Conservation (phyloP, 92 coral and sea anemone species). For the Bergia sp. region DNA sequence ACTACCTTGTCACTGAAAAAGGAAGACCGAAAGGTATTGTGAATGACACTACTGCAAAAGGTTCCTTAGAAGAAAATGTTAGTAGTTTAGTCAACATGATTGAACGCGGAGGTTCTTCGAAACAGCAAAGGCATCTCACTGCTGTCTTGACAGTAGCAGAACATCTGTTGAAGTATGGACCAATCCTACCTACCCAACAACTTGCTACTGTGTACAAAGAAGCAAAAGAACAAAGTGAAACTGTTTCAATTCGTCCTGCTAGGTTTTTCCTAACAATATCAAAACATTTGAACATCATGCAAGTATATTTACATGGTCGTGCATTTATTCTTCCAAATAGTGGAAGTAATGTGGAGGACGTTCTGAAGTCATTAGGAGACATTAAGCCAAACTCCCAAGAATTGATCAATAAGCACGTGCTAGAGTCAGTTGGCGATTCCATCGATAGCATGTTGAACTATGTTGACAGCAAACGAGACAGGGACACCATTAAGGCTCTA, state of each 20-base stretch:
- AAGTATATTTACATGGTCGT: constrained; percentile 49
- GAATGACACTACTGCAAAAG: not conserved
- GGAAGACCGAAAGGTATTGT: not conserved
- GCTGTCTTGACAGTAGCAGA: constrained; percentile 54
- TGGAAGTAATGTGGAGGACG: constrained; percentile 13
- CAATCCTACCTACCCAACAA: constrained; percentile 50
- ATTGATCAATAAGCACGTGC: constrained; percentile 31
- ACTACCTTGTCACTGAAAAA: not conserved
- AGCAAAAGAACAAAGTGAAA: constrained; percentile 29
- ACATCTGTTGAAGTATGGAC: constrained; percentile 52
- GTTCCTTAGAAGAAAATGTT: not conserved
- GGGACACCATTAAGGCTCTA: constrained; percentile 36
- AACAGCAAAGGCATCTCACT: constrained; percentile 56
- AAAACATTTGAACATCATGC: constrained; percentile 53
- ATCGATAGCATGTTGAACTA: not conserved
- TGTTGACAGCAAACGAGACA: constrained; percentile 46
- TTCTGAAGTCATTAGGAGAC: constrained; percentile 29
- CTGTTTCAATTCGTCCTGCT: constrained; percentile 7
- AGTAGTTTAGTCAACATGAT: not conserved
- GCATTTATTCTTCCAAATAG: constrained; percentile 54
- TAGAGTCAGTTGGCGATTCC: not conserved
- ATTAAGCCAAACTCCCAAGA: not conserved
- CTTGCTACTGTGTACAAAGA: constrained; percentile 55
- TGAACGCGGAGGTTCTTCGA: not conserved
- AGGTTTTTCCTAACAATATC: constrained; percentile 31